These are phyloP conservation scores for Cyrtodaria siliqua DNA, from an alignment of 2,888 invertebrate genomes.

Conservation along the genomic window DNA sequence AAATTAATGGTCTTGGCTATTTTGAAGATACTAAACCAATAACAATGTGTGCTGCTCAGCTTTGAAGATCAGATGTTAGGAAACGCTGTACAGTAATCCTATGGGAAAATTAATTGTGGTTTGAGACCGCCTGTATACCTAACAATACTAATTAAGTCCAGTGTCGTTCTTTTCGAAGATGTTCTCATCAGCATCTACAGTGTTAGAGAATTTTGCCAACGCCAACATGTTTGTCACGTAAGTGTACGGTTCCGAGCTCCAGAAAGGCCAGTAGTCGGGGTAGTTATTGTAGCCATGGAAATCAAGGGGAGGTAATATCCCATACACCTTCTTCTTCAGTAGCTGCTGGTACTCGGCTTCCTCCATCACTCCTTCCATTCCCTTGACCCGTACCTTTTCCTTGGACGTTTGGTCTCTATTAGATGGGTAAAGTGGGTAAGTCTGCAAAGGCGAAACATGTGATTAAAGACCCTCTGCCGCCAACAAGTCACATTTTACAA, in stretches of 20 bases:
- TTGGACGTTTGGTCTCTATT: conserved; percentile 16
- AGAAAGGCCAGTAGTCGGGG: conserved; percentile 73
- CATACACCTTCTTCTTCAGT: conserved; percentile 56
- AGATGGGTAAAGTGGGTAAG: conserved; percentile 30
- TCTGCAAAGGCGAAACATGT: too few species aligned
- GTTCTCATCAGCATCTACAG: conserved; percentile 72
- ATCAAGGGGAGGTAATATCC: conserved; percentile 56
- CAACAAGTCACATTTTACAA: too few species aligned
- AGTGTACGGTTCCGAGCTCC: conserved; percentile 78
- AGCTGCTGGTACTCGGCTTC: conserved; percentile 68
- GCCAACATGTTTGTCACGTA: conserved; percentile 76
- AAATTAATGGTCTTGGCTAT: too few species aligned
- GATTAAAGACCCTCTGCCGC: too few species aligned
- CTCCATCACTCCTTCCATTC: conserved; percentile 69
- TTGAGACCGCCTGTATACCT: too few species aligned
- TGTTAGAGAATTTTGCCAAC: conserved; percentile 76
- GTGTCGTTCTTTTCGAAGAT: too few species aligned
- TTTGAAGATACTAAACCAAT: too few species aligned
- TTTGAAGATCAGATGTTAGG: too few species aligned
- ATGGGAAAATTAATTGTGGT: too few species aligned
- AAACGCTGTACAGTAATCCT: too few species aligned
- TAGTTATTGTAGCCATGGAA: conserved; percentile 77
- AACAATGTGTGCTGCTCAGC: too few species aligned
- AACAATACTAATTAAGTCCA: too few species aligned
- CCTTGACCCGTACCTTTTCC: conserved; percentile 35